These are phyloP conservation scores for Lobophora halterata DNA, from an alignment of 2,888 invertebrate genomes.

Conservation along the genomic window DNA sequence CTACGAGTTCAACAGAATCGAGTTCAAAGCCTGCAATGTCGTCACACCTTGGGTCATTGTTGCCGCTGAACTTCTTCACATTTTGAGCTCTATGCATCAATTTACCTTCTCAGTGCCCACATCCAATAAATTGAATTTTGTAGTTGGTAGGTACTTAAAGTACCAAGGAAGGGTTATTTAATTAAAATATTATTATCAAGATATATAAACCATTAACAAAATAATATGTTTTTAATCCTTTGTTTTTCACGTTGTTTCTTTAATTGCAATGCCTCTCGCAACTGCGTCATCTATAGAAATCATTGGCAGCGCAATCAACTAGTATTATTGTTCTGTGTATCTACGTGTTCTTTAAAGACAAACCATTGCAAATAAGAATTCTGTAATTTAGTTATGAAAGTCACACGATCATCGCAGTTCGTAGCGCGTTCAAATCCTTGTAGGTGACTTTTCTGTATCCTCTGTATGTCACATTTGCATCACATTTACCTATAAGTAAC, in stretches of 20 bases:
- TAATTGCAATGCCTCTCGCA: slow-evolving; percentile 35
- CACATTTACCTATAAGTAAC: slow-evolving; percentile 9
- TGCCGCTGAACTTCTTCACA: slow-evolving; percentile 16
- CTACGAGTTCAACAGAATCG: slow-evolving; percentile 35
- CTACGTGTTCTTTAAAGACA: slow-evolving; percentile 20
- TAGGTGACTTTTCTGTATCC: too few species aligned
- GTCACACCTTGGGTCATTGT: slow-evolving; percentile 29
- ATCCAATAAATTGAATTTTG: slow-evolving; percentile 6
- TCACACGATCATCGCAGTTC: slow-evolving; percentile 12
- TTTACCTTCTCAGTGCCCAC: slow-evolving; percentile 3
- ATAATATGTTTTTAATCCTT: too few species aligned
- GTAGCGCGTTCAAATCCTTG: slow-evolving; percentile 19
- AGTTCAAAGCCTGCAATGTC: slow-evolving; percentile 34
- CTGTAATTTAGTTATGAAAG: slow-evolving; percentile 20
- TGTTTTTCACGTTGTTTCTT: slow-evolving; percentile 35
- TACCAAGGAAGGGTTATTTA: too few species aligned
- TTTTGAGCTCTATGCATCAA: slow-evolving; percentile 10
- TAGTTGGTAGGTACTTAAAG: too few species aligned
- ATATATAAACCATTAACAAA: too few species aligned
- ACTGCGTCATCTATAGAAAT: slow-evolving; percentile 41
- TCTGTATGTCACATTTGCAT: slow-evolving; percentile 5
- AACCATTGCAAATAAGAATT: slow-evolving; percentile 18
- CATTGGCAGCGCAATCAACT: slow-evolving; percentile 33
- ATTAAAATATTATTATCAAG: too few species aligned
- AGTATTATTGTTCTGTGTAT: slow-evolving; percentile 25